Conservation (phyloP, 2,797 vertebrate genomes). For the Manis pentadactyla region DNA sequence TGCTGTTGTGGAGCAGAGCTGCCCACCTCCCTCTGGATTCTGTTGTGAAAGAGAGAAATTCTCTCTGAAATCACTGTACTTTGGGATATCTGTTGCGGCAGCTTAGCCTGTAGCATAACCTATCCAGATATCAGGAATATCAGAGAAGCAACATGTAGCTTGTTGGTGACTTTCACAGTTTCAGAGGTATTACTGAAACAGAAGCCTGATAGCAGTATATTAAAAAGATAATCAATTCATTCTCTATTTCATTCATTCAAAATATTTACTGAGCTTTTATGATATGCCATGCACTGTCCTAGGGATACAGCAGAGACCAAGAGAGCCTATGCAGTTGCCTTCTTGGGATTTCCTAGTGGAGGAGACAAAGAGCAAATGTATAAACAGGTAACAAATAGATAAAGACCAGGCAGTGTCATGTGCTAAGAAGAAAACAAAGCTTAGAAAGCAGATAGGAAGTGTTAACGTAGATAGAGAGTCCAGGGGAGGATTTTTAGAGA, state of each 20-base stretch:
- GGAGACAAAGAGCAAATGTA: neutral
- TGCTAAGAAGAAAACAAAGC: neutral
- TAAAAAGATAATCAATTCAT: neutral
- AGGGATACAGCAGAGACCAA: neutral
- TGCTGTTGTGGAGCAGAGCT: neutral
- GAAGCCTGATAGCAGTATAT: neutral
- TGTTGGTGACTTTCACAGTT: neutral
- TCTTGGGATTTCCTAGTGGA: neutral
- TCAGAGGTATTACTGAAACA: neutral
- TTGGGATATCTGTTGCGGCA: neutral
- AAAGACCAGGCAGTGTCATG: neutral
- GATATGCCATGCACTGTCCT: neutral
- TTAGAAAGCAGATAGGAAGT: neutral
- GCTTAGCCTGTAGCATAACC: neutral
- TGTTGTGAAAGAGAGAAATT: neutral
- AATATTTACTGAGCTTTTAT: neutral
- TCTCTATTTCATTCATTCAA: neutral
- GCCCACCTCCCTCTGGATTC: neutral
- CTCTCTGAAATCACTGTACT: neutral
- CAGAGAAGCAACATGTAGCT: neutral
- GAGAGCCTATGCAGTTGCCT: neutral
- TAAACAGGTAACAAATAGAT: neutral
- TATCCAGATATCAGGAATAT: neutral
- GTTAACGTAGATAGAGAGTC: too few relatives aligned
- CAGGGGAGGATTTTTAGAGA: neutral